A percentile compares a stretch with the other conserved stretches of the same genome.
These are phyloP conservation scores for Chaetorhynchus papuensis DNA, from an alignment of 2,113 vertebrate species.

Conservation along the genomic window DNA sequence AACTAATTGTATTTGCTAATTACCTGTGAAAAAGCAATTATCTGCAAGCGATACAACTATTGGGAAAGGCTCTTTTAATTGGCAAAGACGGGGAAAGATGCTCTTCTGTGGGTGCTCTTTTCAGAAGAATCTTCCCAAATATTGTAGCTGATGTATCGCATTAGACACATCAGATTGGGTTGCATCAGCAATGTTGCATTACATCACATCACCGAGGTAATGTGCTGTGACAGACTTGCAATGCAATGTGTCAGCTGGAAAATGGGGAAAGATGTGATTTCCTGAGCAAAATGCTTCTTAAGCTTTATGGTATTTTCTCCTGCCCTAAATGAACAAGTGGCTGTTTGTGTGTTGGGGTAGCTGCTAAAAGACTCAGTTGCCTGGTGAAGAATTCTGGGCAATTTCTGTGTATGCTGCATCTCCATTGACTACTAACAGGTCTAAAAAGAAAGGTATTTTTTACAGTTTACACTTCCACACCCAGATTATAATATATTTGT, in stretches of 20 bases:
- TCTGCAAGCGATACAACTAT: not conserved
- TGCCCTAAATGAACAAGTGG: not conserved
- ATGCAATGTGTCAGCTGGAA: conserved; percentile 51
- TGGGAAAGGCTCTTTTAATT: conserved; percentile 21
- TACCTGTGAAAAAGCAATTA: conserved; percentile 53
- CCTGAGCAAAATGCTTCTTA: conserved; percentile 42
- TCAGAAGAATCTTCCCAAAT: not conserved
- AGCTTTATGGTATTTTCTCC: not conserved
- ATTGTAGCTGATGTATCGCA: conserved; percentile 50
- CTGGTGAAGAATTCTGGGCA: not conserved
- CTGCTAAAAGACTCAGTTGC: not conserved
- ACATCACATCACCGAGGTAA: conserved; percentile 16
- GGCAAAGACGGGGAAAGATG: not conserved
- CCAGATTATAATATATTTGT: not conserved
- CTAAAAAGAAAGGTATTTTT: not conserved
- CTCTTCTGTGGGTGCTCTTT: not conserved
- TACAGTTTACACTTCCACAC: not conserved
- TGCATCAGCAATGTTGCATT: conserved; percentile 54
- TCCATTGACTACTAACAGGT: not conserved
- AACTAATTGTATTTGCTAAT: conserved; percentile 50
- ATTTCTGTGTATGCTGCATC: not conserved
- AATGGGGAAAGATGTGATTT: conserved; percentile 60
- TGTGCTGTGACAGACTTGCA: conserved; percentile 48
- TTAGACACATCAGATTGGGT: conserved; percentile 47
- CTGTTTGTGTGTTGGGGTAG: not conserved